Percentiles rank a stretch among this genome's conserved stretches.
Conservation (phyloP, 2,888 invertebrate genomes). For the Mycalesis mineus region DNA sequence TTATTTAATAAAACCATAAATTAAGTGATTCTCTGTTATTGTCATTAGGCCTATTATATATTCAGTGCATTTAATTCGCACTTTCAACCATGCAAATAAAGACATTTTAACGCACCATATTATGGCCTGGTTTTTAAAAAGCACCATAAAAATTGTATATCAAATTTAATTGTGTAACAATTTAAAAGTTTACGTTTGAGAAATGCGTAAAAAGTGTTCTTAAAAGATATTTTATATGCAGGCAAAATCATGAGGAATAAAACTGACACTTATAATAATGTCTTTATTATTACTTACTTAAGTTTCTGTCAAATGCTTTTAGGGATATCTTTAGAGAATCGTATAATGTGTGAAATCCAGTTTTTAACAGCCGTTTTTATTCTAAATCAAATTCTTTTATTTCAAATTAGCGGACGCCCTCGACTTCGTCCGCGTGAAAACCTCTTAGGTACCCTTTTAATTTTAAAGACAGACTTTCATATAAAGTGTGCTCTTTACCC, state of each 20-base stretch:
- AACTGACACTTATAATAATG: neutral
- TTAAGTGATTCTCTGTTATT: no score
- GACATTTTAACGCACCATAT: neutral
- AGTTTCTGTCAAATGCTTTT: neutral
- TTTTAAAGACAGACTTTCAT: no score
- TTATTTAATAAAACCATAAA: no score
- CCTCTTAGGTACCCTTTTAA: no score
- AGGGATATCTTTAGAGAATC: neutral
- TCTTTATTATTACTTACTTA: neutral
- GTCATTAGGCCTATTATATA: no score
- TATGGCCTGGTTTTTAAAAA: neutral
- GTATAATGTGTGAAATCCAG: neutral
- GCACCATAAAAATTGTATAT: neutral
- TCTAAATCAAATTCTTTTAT: no score
- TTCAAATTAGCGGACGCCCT: no score
- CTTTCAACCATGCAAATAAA: neutral
- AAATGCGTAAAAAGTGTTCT: neutral
- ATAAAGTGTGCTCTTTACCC: no score
- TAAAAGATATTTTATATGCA: neutral
- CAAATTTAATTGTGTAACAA: neutral
- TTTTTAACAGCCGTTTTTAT: neutral
- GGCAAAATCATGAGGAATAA: neutral
- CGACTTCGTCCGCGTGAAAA: no score
- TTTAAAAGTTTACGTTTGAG: neutral
- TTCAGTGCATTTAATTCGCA: neutral